phyloP scores from a whole-genome alignment of 2,113 vertebrate species.

The Alligator sinensis region DNA sequence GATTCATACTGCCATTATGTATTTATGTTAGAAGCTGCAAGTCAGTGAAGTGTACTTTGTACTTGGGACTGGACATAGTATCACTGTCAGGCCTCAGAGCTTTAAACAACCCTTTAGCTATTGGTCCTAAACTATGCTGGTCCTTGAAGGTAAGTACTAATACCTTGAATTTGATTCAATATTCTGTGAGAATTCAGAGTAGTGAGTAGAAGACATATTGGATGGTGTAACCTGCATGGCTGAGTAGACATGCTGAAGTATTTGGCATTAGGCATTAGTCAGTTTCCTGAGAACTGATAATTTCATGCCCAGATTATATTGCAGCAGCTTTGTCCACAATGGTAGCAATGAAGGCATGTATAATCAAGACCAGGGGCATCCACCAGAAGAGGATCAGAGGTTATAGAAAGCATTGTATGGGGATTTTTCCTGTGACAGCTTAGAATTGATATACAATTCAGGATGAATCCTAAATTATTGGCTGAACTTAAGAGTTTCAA shows the following conservation, averaged over 20 bases:
- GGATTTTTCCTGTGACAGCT: background rate
- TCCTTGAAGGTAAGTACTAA: background rate
- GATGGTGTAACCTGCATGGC: background rate
- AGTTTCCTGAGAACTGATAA: background rate
- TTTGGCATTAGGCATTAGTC: background rate
- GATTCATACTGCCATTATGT: background rate
- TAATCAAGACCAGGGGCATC: background rate
- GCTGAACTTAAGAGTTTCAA: background rate
- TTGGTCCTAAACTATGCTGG: background rate
- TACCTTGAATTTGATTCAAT: background rate
- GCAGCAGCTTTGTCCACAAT: background rate
- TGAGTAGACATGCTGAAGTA: background rate
- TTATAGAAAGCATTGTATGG: background rate
- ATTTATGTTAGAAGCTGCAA: background rate
- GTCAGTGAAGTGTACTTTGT: background rate
- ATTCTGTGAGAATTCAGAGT: background rate
- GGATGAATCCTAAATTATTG: background rate
- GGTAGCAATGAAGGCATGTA: background rate
- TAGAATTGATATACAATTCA: background rate
- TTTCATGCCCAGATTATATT: background rate
- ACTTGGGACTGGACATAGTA: background rate
- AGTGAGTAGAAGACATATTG: accelerated
- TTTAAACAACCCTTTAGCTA: background rate
- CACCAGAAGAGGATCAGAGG: background rate
- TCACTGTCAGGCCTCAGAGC: background rate